phyloP scores from a whole-genome alignment of 2,113 vertebrate species.

The Xiphophorus maculatus region DNA sequence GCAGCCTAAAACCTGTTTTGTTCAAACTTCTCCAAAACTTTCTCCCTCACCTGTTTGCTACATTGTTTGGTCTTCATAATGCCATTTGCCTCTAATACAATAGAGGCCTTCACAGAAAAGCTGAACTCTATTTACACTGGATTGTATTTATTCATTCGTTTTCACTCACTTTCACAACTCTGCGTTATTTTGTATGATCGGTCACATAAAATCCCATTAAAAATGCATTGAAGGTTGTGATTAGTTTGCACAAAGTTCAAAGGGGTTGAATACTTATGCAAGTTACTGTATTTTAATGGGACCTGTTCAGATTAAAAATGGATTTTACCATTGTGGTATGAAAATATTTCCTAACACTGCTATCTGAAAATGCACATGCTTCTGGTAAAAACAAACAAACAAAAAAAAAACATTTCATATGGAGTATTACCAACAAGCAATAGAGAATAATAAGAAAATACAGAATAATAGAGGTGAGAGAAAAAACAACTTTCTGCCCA shows the following conservation, averaged over 20 bases:
- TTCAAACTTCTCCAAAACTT: too few relatives aligned
- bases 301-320: neutral
- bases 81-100: neutral
- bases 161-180: neutral
- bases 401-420: neutral
- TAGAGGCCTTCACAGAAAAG: neutral
- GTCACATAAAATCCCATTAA: neutral
- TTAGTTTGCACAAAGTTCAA: neutral
- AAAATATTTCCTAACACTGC: neutral
- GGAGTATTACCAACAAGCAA: too few relatives aligned
- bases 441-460: too few relatives aligned
- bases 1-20: too few relatives aligned
- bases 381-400: neutral
- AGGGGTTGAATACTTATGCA: neutral
- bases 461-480: neutral
- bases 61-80: neutral
- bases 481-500: neutral
- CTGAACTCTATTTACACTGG: neutral
- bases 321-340: too few relatives aligned
- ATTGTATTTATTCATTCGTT: neutral
- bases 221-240: neutral
- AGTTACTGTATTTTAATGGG: neutral
- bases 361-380: neutral
- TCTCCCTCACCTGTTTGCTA: too few relatives aligned
- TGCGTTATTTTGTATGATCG: neutral